Conservation (phyloP, 2,888 invertebrate genomes). For the Tetragonula carbonaria region DNA sequence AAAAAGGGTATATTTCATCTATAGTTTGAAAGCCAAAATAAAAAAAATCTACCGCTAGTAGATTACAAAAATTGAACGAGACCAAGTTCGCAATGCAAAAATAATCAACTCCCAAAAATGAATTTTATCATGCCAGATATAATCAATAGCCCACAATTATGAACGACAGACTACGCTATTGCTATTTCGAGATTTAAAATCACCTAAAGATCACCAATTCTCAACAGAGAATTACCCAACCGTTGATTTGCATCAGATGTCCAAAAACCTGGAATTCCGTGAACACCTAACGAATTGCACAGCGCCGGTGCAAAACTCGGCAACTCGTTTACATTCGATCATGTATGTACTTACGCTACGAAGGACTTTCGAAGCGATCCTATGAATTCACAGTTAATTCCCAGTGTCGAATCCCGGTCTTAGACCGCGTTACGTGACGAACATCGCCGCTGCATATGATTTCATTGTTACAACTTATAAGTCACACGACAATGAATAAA, state of each 20-base stretch:
- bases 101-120: no score
- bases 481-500: no score
- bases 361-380: neutral
- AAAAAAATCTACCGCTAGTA: no score
- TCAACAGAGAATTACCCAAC: neutral
- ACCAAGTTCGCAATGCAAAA: no score
- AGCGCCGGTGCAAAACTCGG: neutral
- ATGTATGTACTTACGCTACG: neutral
- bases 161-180: neutral
- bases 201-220: neutral
- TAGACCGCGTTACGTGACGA: neutral
- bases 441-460: conserved; percentile 4
- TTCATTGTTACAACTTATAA: neutral
- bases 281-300: neutral
- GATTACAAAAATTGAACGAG: no score
- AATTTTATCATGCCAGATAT: neutral
- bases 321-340: neutral
- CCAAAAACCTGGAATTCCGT: neutral
- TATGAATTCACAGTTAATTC: neutral
- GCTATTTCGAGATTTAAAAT: neutral
- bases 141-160: neutral
- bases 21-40: no score
- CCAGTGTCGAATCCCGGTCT: neutral
- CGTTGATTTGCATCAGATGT: neutral
- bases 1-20: no score